Base-by-base conservation (phyloP, 2,113 vertebrate species). In the Tyrannus savana region DNA sequence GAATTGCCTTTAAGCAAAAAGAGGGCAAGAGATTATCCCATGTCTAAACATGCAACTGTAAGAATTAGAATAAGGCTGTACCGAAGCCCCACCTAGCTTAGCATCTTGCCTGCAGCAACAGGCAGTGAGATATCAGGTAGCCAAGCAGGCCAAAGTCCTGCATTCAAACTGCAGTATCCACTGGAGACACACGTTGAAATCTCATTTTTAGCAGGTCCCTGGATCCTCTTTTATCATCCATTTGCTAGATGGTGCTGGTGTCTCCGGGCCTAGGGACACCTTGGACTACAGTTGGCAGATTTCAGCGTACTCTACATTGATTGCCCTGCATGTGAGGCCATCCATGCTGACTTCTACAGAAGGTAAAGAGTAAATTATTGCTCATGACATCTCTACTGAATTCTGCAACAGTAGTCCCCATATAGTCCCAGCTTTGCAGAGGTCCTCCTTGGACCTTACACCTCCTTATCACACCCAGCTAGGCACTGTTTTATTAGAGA, bases 41-140 rank as follows among this genome's bases (percentile, higher is more conserved):
- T 15, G 5, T 67, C 16, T 55, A 12, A 23, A 59, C 6, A 25
- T 2, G 9, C 0, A 0, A 31, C 44, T 76, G 17, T 46, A 46
- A 53, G 69, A 55, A 84, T 17, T 31, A n/a, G 44, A 79, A 39
- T n/a, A 76, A 84, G 21, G 24, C 22, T 87, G 33, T 56, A 42
- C 8, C 44, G 58, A 76, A 89, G 67, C 17, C 71, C 23, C 33
- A 55, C 6, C 16, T 49, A 15, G 16, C 19, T 27, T 50, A 42
- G 19, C 27, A 56, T 19, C 58, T 66, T 69, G 13, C 21, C 44
- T 91, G 33, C 71, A 62, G 35, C 33, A 78, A 25, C 46, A 42
- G 42, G 6, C 76, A 89, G 33, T 17, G 47, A 80, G 30, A 30
- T 84, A 18, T 27, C 2, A 2, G 33, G 31, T 52, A 66, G 58